These are phyloP conservation scores for Xanthia icteritia DNA, from an alignment of 2,888 invertebrate species.

Conservation along the genomic window DNA sequence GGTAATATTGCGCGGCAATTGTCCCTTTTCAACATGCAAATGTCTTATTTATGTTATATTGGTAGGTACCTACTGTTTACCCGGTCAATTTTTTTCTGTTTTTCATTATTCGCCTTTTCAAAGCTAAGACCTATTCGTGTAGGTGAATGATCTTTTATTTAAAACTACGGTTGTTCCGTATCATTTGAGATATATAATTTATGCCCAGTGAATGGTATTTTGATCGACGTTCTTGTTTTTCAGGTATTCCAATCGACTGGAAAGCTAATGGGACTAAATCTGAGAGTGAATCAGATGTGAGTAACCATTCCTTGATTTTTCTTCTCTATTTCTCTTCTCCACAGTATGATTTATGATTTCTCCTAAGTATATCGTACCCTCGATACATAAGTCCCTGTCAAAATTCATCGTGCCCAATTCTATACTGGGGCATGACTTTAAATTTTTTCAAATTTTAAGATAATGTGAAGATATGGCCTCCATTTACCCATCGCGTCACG, in stretches of 20 bases:
- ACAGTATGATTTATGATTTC: not conserved
- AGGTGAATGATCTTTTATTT: not conserved
- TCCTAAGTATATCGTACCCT: not conserved
- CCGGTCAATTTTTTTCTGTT: not conserved
- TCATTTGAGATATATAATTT: not conserved
- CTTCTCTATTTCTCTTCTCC: not conserved
- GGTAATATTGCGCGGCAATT: not conserved
- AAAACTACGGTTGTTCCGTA: not conserved
- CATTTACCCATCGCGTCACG: too few relatives aligned
- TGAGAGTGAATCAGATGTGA: constrained; percentile 61
- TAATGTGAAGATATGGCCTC: constrained; percentile 5
- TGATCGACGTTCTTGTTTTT: constrained; percentile 45
- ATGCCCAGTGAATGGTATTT: not conserved
- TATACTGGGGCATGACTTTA: too few relatives aligned
- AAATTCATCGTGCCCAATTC: not conserved
- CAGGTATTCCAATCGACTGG: constrained; percentile 70
- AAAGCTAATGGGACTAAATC: constrained; percentile 55
- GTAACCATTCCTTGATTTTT: constrained; percentile 13
- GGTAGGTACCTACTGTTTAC: not conserved
- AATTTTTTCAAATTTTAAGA: too few relatives aligned
- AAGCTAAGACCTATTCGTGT: not conserved
- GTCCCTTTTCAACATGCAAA: not conserved
- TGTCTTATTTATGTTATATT: not conserved
- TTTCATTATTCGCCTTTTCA: not conserved
- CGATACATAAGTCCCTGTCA: not conserved